phyloP scores from a whole-genome alignment of 2,888 invertebrate genomes.

The Campaea margaritaria region DNA sequence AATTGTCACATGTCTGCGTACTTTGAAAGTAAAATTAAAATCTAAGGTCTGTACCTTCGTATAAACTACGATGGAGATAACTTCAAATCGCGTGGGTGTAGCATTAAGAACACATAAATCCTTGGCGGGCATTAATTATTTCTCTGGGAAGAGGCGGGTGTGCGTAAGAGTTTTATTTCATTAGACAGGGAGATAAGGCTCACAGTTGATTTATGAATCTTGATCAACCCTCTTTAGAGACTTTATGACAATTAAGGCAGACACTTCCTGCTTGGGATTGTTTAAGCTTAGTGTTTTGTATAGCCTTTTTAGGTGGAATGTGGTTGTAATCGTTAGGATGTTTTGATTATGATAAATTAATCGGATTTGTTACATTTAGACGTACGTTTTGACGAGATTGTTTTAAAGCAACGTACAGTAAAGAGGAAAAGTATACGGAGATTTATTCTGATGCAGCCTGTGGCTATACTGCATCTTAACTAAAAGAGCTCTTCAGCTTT shows the following conservation, averaged over 20 bases:
- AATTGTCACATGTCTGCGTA: slow-evolving; percentile 5
- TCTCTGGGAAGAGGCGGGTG: slow-evolving; percentile 56
- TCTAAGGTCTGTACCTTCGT: slow-evolving; percentile 52
- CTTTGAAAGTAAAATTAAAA: slow-evolving; percentile 13
- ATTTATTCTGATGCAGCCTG: too few species aligned
- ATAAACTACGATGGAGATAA: slow-evolving; percentile 55
- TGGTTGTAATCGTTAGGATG: slow-evolving; percentile 9
- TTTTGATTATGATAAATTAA: slow-evolving; percentile 19
- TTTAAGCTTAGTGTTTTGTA: slow-evolving; percentile 19
- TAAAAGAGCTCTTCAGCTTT: too few species aligned
- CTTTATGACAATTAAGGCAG: slow-evolving; percentile 55
- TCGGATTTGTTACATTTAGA: slow-evolving; percentile 1
- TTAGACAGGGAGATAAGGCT: slow-evolving; percentile 67
- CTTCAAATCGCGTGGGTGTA: slow-evolving; percentile 68
- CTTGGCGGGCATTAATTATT: slow-evolving; percentile 71
- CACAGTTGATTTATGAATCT: slow-evolving; percentile 70
- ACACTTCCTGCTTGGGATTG: slow-evolving; percentile 49
- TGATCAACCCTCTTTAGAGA: slow-evolving; percentile 52
- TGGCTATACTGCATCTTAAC: too few species aligned
- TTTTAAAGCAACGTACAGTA: neutral
- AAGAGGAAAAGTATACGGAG: neutral
- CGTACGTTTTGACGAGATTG: too few species aligned
- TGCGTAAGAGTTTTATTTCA: slow-evolving; percentile 71
- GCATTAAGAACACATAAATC: slow-evolving; percentile 79
- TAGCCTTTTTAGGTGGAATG: neutral